A percentile compares a stretch with the other conserved stretches of the same genome.
Evolutionary conservation across 2,113 vertebrate species (phyloP).

Genomic region (Pelusios castaneus): DNA sequence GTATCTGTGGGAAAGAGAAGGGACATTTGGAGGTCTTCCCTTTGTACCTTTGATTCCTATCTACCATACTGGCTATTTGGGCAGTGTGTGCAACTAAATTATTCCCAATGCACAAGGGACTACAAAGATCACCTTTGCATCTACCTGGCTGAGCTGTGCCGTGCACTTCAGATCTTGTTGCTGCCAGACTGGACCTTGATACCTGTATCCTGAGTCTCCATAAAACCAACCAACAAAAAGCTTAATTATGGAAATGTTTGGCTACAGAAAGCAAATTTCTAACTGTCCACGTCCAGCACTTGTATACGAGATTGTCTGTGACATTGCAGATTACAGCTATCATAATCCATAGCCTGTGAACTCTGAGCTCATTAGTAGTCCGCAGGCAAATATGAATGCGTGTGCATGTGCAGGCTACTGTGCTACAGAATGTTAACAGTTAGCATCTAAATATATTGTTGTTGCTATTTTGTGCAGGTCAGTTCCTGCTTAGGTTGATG

Average conservation of each 20-base stretch:
- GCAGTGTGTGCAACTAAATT: neutral
- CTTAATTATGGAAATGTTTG: neutral
- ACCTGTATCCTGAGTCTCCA: neutral
- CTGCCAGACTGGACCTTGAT: fast-evolving
- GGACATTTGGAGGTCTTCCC: neutral
- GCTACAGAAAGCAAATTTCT: conserved; percentile 46
- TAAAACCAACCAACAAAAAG: conserved; percentile 1
- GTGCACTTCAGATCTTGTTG: neutral
- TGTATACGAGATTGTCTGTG: conserved; percentile 57
- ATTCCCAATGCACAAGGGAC: neutral
- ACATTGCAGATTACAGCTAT: conserved; percentile 46
- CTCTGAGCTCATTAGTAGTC: conserved; percentile 30
- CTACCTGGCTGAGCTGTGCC: fast-evolving
- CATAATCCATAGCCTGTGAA: conserved; percentile 51
- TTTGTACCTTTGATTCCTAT: neutral
- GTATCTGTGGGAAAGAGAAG: neutral
- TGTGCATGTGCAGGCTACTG: conserved; percentile 16
- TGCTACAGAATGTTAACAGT: neutral
- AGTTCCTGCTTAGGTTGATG: conserved; percentile 30
- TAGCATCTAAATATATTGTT: conserved; percentile 5
- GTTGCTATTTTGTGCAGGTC: neutral
- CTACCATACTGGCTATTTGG: neutral
- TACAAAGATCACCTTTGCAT: neutral
- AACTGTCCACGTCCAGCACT: conserved; percentile 15
- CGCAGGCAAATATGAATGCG: neutral